Percentiles rank a stretch among this genome's conserved stretches.
phyloP scores from a whole-genome alignment of 2,888 invertebrate species.

The Eristalis tenax region DNA sequence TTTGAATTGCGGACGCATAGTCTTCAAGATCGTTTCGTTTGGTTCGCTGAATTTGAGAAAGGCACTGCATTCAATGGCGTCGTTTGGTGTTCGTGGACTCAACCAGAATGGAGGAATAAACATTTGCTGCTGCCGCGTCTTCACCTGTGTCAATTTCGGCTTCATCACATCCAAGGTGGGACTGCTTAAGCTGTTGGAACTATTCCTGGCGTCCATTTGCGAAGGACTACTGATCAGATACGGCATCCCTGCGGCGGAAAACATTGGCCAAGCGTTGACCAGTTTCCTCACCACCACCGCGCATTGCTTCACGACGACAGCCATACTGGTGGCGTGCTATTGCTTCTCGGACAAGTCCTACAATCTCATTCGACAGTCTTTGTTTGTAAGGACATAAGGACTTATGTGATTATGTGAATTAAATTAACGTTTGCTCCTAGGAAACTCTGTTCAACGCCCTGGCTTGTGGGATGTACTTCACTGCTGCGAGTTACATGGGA shows the following conservation, averaged over 20 bases:
- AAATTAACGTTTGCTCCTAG: constrained; percentile 82
- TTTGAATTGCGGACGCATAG: constrained; percentile 8
- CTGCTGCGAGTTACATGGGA: constrained; percentile 90
- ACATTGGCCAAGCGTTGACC: constrained; percentile 90
- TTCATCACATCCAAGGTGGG: constrained; percentile 89
- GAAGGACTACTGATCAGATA: constrained; percentile 91
- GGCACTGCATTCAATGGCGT: constrained; percentile 73
- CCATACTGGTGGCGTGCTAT: constrained; percentile 89
- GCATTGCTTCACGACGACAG: constrained; percentile 89
- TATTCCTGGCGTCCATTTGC: constrained; percentile 90
- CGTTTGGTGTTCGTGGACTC: constrained; percentile 78
- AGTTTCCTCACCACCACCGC: constrained; percentile 91
- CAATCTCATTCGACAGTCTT: constrained; percentile 88
- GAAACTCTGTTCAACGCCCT: constrained; percentile 90
- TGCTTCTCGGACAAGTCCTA: constrained; percentile 90
- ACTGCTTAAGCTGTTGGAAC: constrained; percentile 88
- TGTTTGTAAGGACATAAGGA: constrained; percentile 87
- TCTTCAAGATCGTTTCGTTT: neutral
- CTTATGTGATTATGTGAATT: neutral
- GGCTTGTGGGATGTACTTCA: constrained; percentile 89
- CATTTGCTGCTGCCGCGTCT: constrained; percentile 89
- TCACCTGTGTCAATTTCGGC: constrained; percentile 89
- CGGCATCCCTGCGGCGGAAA: constrained; percentile 87
- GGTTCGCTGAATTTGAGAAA: neutral
- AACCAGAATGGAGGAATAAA: constrained; percentile 83